Evolutionary conservation across 1,140 invertebrate genomes (phyloP).

Genomic region (Thaumetopoea pityocampa): DNA sequence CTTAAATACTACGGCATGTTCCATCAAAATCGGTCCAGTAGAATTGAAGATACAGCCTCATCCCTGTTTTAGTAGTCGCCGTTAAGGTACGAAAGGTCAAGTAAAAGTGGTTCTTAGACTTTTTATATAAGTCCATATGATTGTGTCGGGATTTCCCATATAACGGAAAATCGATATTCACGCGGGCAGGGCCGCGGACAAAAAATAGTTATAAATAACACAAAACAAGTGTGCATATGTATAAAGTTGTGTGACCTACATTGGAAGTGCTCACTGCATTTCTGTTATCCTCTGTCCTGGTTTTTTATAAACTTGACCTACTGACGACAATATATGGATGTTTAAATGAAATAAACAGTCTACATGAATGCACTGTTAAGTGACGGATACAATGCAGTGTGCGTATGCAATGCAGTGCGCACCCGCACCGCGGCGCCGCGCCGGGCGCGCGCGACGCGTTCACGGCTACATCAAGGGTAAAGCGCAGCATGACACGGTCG

Average conservation of each 20-base stretch:
- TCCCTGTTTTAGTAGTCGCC: no score
- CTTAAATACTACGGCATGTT: no score
- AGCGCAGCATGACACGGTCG: slow-evolving; percentile 15
- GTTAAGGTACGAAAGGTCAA: no score
- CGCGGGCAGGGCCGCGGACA: no score
- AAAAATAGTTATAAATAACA: no score
- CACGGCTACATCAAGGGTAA: slow-evolving; percentile 28
- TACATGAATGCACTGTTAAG: slow-evolving; percentile 33
- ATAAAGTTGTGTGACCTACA: slow-evolving; percentile 26
- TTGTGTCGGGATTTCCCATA: no score
- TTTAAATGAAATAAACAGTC: slow-evolving; percentile 54
- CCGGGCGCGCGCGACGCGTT: slow-evolving; percentile 21
- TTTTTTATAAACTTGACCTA: slow-evolving; percentile 68
- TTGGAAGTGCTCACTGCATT: slow-evolving; percentile 46
- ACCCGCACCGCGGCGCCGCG: no score
- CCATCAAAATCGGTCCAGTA: no score
- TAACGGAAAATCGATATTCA: no score
- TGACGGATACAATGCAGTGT: slow-evolving; percentile 25
- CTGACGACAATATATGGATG: slow-evolving; percentile 45
- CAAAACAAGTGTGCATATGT: slow-evolving; percentile 1
- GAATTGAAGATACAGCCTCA: no score
- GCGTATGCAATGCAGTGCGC: slow-evolving; percentile 21
- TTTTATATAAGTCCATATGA: no score
- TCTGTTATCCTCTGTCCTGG: slow-evolving; percentile 68
- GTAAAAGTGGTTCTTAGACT: no score